Evolutionary conservation across 1,140 invertebrate species (phyloP), one percentile per base, ranked within the genome.

Genomic region (Drosophila kikkawai): DNA sequence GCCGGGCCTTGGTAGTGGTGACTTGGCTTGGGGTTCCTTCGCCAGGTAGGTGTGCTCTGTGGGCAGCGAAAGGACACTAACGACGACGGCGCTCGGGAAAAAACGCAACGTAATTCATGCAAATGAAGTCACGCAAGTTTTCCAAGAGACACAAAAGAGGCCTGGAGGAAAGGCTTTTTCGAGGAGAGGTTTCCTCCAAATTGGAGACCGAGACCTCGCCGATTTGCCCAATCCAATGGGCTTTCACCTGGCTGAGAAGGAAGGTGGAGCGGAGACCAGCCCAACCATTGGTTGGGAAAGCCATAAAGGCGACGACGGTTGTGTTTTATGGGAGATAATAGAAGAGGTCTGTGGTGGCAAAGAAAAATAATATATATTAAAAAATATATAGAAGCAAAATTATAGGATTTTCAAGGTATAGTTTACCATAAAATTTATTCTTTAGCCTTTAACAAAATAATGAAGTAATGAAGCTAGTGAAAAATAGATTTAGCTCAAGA

Each of bases 111-210:
- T 81, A 90, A 90, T 90, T 90, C 82, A 92, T 92, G 91, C 71
- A 92, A 92, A 92, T 91, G 69, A 87, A 91, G 91, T 92, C 91
- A 92, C 91, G 91, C 91, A 92, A 92, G 48, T 69, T 69, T 56
- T 39, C 64, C 65, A 56, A 32, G 51, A 77, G 53, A 74, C 57
- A 61, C 56, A 41, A 29, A 39, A 4, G 34, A 36, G 51, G 44
- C 41, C 45, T 37, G 36, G 55, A 70, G 60, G 50, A 36, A 22
- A 48, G 29, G 13, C 34, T 26, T 41, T 37, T 11, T 17, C 11
- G 44, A 51, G 29, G 11, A 53, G 50, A 19, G 50, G 34, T 55
- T 55, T 22, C 34, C 34, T n/a, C 19, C 4, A 55, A 55, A 55
- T 55, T 55, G 17, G 51, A 26, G 51, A 55, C 53, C 53, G 26